Percentiles rank a stretch among this genome's conserved stretches.
These are phyloP conservation scores for Drosophila limbata DNA, from an alignment of 2,888 invertebrate species.

Conservation along the genomic window DNA sequence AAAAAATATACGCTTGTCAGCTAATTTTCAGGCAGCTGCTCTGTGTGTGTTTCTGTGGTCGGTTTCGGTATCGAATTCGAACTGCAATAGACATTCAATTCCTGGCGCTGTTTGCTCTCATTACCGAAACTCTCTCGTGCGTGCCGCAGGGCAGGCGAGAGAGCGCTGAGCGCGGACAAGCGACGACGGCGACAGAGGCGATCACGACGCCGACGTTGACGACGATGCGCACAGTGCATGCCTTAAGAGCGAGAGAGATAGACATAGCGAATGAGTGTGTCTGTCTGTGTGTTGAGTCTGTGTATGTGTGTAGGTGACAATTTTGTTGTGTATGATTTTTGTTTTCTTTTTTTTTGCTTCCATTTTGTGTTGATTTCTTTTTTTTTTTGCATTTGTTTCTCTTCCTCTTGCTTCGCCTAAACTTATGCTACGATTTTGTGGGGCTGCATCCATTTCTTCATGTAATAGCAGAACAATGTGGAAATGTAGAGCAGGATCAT, in stretches of 20 bases:
- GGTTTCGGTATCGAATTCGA: slow-evolving; percentile 9
- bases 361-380: slow-evolving; percentile 28
- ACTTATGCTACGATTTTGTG: slow-evolving; percentile 91
- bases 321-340: slow-evolving; percentile 69
- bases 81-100: slow-evolving; percentile 11
- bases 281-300: slow-evolving; percentile 21
- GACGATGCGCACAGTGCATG: slow-evolving; percentile 37
- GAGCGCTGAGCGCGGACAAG: slow-evolving; percentile 58
- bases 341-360: slow-evolving; percentile 53
- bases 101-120: slow-evolving; percentile 51
- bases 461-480: slow-evolving; percentile 96
- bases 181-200: slow-evolving; percentile 5
- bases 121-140: slow-evolving; percentile 40
- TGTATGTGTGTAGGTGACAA: slow-evolving; percentile 59
- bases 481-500: slow-evolving; percentile 95
- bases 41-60: slow-evolving; percentile 21
- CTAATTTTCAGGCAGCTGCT: slow-evolving; percentile 44
- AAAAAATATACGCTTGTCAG: slow-evolving; percentile 79
- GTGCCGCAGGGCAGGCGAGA: slow-evolving; percentile 27
- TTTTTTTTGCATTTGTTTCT: slow-evolving; percentile 1
- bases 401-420: slow-evolving; percentile 37
- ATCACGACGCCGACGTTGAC: slow-evolving; percentile 10
- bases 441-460: slow-evolving; percentile 95
- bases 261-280: slow-evolving; percentile 58
- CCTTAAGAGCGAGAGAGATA: slow-evolving; percentile 66